phyloP scores from a whole-genome alignment of 1,140 invertebrate species.

The Pseudomyrmex sp. region DNA sequence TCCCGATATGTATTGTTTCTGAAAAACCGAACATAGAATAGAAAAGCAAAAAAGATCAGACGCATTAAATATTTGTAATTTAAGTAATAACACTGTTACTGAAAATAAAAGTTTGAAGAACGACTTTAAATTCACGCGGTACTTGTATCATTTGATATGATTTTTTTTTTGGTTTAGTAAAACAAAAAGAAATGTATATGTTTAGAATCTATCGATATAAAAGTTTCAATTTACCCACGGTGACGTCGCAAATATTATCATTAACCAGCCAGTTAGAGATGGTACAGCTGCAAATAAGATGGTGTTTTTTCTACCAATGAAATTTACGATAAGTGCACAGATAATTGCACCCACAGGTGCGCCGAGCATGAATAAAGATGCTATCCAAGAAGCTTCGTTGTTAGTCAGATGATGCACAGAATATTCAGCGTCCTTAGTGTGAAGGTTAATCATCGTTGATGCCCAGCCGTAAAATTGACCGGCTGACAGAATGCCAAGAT shows the following conservation, averaged over 20 bases:
- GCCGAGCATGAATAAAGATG: slow-evolving; percentile 45
- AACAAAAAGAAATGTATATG: slow-evolving; percentile 5
- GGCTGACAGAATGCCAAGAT: slow-evolving; percentile 49
- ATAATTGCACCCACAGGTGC: not conserved
- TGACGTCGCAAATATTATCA: slow-evolving; percentile 85
- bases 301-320: slow-evolving; percentile 88
- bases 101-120: no score
- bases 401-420: slow-evolving; percentile 42
- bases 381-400: slow-evolving; percentile 58
- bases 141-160: no score
- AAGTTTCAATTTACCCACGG: slow-evolving; percentile 58
- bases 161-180: no score
- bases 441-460: slow-evolving; percentile 44
- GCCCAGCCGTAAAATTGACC: slow-evolving; percentile 64
- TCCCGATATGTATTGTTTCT: slow-evolving; percentile 66
- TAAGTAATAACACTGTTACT: no score
- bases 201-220: no score
- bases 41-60: not conserved
- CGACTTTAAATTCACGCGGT: no score
- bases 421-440: slow-evolving; percentile 16
- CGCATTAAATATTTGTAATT: no score
- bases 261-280: slow-evolving; percentile 87
- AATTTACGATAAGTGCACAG: slow-evolving; percentile 47
- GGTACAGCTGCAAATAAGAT: slow-evolving; percentile 87
- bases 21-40: not conserved